Base-by-base conservation (phyloP, 2,888 invertebrate genomes). In the Pocota personata region DNA sequence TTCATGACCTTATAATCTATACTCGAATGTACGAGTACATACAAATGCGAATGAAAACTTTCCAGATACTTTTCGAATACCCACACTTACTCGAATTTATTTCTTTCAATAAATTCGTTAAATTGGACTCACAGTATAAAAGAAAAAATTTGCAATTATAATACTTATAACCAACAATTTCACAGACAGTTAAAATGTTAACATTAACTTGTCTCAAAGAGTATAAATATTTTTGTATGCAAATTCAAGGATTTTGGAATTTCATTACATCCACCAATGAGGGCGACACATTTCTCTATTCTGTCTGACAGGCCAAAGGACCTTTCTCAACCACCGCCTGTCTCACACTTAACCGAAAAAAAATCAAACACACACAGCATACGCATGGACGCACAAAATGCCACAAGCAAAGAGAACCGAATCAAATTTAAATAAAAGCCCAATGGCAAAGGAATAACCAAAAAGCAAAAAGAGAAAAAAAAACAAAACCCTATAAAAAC, bases 391-490 rank as follows among this genome's bases (percentile, higher is more conserved):
- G 58, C 64, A 77, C 55, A 76, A 82, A 82, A 76, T 69, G 69
- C 43, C 69, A 52, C 24, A 57, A 55, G 55, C 69, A 50, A 77
- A 52, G 71, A 58, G 50, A 52, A 14, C 64, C 27, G 37, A 78
- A 82, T 82, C 71, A 66, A 72, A 82, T 82, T 82, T 82, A 78
- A 82, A 82, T 82, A 78, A 82, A 82, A 77, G 58, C 76, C 82
- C 71, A 48, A 48, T 64, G 64, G 77, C 62, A 72, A 64, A 77
- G 14, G 57, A 64, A 77, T 58, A 64, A 48, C 62, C 43, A 48
- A 75, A 67, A 60, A 50, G 27, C 12, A 58, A 12, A 32, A 19
- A 46, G 55, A 60, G 32, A 37, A 19, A 21, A n/a, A 2, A 14
- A 27, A 30, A 19, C 1, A 40, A 48, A 24, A 35, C 50, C 16